phyloP scores from a whole-genome alignment of 2,113 vertebrate species.

The Rhadina sibilatrix region DNA sequence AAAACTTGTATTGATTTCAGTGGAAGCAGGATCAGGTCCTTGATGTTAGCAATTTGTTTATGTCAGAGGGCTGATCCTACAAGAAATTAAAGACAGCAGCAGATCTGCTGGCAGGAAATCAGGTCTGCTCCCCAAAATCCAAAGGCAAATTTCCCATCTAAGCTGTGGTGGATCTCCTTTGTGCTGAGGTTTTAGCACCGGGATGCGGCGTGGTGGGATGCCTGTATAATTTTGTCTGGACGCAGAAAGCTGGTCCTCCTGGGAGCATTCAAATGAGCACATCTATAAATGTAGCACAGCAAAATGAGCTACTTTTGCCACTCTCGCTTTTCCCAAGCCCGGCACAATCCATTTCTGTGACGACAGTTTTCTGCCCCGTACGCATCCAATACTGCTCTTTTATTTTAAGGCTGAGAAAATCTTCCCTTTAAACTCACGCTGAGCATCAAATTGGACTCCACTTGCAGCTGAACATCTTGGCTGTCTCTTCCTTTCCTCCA shows the following conservation, averaged over 20 bases:
- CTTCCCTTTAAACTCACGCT: slow-evolving; percentile 63
- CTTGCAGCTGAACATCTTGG: slow-evolving; percentile 61
- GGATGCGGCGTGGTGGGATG: neutral
- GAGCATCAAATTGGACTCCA: slow-evolving; percentile 66
- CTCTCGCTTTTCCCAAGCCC: slow-evolving; percentile 17
- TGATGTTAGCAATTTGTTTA: neutral
- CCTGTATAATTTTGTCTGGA: neutral
- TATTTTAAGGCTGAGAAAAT: slow-evolving; percentile 68
- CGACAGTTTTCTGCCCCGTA: slow-evolving; percentile 48
- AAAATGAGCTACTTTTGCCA: slow-evolving; percentile 43
- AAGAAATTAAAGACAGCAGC: neutral
- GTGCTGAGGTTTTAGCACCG: accelerated
- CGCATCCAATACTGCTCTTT: slow-evolving; percentile 48
- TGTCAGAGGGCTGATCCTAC: neutral
- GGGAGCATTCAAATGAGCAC: slow-evolving; percentile 32
- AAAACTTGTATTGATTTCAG: slow-evolving; percentile 8
- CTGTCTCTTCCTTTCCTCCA: slow-evolving; percentile 20
- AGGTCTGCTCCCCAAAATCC: neutral
- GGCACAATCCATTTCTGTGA: slow-evolving; percentile 44
- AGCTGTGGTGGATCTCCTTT: neutral
- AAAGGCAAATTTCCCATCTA: neutral
- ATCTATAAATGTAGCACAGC: slow-evolving; percentile 25
- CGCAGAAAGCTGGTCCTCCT: neutral
- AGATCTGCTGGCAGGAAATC: neutral
- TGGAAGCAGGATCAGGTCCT: slow-evolving; percentile 23